Evolutionary conservation across 2,797 vertebrate genomes (phyloP).

Genomic region (Ceyx erithaca): DNA sequence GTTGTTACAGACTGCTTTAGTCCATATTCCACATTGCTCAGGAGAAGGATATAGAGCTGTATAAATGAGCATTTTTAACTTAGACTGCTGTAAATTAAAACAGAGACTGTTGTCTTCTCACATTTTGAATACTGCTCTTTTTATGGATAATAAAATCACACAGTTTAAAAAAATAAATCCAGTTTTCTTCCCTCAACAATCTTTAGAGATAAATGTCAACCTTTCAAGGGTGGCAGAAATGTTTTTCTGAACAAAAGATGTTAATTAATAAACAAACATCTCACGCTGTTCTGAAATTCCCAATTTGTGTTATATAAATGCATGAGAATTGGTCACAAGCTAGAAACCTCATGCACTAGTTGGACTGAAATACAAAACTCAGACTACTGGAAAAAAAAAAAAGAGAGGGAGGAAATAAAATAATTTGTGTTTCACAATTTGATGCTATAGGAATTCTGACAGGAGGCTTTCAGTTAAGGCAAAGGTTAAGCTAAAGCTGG

Average conservation of each 20-base stretch:
- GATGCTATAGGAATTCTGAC: neutral
- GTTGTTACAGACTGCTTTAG: neutral
- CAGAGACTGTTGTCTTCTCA: neutral
- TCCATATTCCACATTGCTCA: neutral
- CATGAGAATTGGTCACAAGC: neutral
- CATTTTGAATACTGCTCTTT: neutral
- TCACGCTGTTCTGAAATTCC: neutral
- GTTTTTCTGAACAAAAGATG: neutral
- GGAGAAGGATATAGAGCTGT: neutral
- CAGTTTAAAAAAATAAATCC: neutral
- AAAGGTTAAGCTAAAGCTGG: constrained; percentile 20
- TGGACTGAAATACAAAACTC: neutral
- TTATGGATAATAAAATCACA: neutral
- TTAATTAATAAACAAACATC: neutral
- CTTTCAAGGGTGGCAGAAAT: neutral
- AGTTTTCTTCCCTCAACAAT: neutral
- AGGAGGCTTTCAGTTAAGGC: neutral
- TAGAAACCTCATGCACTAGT: neutral
- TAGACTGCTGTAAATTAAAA: neutral
- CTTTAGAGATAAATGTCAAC: neutral
- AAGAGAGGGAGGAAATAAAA: neutral
- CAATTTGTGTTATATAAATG: neutral
- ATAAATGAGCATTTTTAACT: neutral
- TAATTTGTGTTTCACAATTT: neutral
- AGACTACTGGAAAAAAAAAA: neutral